Evolutionary conservation across 2,797 vertebrate genomes (phyloP).

Genomic region (Scyliorhinus canicula): DNA sequence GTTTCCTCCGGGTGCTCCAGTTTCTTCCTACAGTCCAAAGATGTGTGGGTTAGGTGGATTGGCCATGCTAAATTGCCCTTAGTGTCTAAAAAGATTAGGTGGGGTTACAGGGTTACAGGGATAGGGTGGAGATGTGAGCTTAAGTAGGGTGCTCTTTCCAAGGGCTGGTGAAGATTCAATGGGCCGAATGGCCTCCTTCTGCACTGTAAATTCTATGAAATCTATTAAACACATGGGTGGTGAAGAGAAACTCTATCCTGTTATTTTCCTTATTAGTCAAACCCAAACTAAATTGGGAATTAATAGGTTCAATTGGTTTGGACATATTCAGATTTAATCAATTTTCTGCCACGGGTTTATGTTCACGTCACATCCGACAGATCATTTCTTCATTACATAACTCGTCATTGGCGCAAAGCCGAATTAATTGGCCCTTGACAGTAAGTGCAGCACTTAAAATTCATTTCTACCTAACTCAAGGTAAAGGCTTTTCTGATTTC

Average conservation of each 20-base stretch:
- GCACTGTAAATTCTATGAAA: no score
- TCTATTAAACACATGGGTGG: background rate
- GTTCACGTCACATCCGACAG: constrained; percentile 3
- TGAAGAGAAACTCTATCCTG: background rate
- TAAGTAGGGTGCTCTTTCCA: no score
- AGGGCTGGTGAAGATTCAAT: no score
- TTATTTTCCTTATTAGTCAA: background rate
- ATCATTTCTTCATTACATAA: background rate
- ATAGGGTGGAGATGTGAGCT: no score
- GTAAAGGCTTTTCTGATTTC: background rate
- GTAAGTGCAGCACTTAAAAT: background rate
- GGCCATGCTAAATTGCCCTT: no score
- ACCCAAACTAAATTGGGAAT: background rate
- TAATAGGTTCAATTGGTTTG: background rate
- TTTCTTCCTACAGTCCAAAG: no score
- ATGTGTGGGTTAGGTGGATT: no score
- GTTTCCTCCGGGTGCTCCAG: no score
- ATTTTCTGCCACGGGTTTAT: background rate
- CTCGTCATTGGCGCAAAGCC: background rate
- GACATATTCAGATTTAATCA: constrained; percentile 12
- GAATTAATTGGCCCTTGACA: constrained; percentile 13
- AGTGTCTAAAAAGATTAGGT: no score
- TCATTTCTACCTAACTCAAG: background rate
- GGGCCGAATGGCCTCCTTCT: no score
- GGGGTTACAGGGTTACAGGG: no score